Evolutionary conservation across 2,888 invertebrate genomes (phyloP), one percentile per base, ranked within the genome.

Genomic region (Apoderus coryli): DNA sequence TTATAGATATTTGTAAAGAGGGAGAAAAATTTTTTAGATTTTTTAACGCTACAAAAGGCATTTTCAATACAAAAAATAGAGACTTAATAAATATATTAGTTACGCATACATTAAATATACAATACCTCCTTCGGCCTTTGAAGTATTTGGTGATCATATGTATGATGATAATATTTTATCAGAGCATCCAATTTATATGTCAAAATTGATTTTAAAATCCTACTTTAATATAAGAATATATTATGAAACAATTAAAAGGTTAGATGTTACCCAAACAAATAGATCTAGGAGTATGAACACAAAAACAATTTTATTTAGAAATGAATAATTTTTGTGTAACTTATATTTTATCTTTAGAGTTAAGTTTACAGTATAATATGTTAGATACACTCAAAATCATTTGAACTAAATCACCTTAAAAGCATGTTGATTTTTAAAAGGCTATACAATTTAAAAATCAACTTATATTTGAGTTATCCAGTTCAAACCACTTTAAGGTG

Each of bases 111-210:
- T 12, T 32, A n/a, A 25, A 19, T 9, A 27, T 22, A n/a, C n/a
- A 28, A 19, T 37, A 15, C 28, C 29, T 4, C n/a, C n/a, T 12
- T 15, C n/a, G 5, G 11, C 29, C 3, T 22, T 31, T 13, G 16
- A 33, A 7, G 15, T n/a, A 14, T 33, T 33, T 28, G 28, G 23
- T 5, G 26, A 34, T 23, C 34, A 36, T 24, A 24, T 37, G 4
- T 39, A n/a, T 35, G 35, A 35, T 23, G 33, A 33, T 11, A 33
- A 36, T 11, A 10, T 26, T n/a, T 25, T 37, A 13, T 15, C 10
- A 13, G 25, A 30, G 3, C 35, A 37, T 16, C 13, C 19, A 10
- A n/a, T 27, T 11, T 27, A 28, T 3, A 2, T 40, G 3, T 13
- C 19, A 7, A 34, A 37, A 36, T 22, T 36, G 2, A 32, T 38